Evolutionary conservation across 2,113 vertebrate genomes (phyloP).

Genomic region (Xyrauchen texanus): DNA sequence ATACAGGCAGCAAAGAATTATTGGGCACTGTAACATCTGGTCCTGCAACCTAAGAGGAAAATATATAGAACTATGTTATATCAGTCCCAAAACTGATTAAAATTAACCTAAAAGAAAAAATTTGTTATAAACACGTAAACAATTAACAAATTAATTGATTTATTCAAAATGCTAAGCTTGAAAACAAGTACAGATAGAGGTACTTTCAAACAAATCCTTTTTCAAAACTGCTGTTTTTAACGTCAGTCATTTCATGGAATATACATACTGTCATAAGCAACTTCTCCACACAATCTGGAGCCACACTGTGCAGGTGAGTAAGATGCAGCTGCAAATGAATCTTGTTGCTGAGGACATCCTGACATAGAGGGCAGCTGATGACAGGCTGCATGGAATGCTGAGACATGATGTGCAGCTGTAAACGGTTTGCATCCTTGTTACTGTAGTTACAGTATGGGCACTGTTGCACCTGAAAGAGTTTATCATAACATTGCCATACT

Average conservation of each 20-base stretch:
- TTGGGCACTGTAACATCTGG: conserved; percentile 90
- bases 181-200: neutral
- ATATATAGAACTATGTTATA: neutral
- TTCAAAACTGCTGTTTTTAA: neutral
- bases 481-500: conserved; percentile 23
- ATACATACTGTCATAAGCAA: conserved; percentile 87
- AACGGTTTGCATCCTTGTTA: conserved; percentile 94
- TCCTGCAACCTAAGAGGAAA: conserved; percentile 83
- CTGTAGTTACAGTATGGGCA: conserved; percentile 99
- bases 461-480: conserved; percentile 87
- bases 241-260: neutral
- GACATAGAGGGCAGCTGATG: conserved; percentile 97
- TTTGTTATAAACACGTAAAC: neutral
- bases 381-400: conserved; percentile 99
- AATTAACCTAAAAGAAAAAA: neutral
- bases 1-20: conserved; percentile 83
- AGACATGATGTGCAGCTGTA: conserved; percentile 98
- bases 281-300: conserved; percentile 98
- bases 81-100: too few species aligned
- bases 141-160: too few species aligned
- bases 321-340: conserved; percentile 98
- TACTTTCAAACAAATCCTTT: neutral
- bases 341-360: conserved; percentile 99
- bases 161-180: neutral
- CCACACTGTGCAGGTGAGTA: conserved; percentile 98